phyloP scores from a whole-genome alignment of 2,113 vertebrate species.

The Seriola dumerili region DNA sequence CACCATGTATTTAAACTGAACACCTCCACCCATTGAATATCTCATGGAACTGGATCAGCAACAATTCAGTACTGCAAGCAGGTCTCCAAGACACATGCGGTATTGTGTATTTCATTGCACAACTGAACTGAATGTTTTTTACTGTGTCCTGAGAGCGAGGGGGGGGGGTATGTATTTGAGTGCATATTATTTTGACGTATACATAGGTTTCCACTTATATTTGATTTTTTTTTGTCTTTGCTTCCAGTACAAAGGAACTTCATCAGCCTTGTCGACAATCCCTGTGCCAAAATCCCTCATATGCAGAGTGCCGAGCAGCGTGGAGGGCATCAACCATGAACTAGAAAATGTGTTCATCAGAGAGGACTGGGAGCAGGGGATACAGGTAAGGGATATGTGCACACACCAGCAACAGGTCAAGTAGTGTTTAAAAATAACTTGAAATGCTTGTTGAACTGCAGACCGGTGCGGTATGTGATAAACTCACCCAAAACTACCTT shows the following conservation, averaged over 20 bases:
- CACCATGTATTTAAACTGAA: slow-evolving; percentile 24
- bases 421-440: not conserved
- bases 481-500: not conserved
- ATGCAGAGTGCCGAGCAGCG: slow-evolving; percentile 92
- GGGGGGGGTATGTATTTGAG: not conserved
- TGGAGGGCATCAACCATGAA: slow-evolving; percentile 96
- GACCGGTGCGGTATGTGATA: too few species aligned
- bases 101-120: not conserved
- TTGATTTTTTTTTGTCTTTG: not conserved
- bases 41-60: slow-evolving; percentile 40
- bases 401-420: not conserved
- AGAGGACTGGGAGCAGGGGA: slow-evolving; percentile 88
- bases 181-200: not conserved
- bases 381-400: slow-evolving; percentile 65
- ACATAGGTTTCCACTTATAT: not conserved
- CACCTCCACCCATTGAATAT: slow-evolving; percentile 18
- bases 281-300: slow-evolving; percentile 90
- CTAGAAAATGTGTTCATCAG: slow-evolving; percentile 96
- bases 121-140: not conserved
- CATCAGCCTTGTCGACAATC: slow-evolving; percentile 86
- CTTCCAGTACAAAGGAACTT: slow-evolving; percentile 85
- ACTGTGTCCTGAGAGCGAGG: not conserved
- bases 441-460: not conserved
- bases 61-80: not conserved
- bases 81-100: not conserved